These are phyloP conservation scores for Lethenteron camtschaticum DNA, from an alignment of 2,113 vertebrate species.

Conservation along the genomic window DNA sequence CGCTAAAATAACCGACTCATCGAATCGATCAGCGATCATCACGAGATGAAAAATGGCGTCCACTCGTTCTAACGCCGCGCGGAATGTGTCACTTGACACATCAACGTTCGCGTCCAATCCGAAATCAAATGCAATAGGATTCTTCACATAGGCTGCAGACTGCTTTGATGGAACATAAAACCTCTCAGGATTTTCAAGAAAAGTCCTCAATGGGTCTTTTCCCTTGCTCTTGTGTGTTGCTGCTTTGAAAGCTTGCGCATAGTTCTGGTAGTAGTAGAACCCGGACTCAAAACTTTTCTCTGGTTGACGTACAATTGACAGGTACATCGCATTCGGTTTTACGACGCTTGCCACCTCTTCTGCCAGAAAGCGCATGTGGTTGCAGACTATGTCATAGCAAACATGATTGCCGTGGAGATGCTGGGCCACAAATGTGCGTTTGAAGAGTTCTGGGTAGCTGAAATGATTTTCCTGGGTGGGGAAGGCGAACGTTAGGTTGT, in stretches of 20 bases:
- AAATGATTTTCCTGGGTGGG: constrained; percentile 46
- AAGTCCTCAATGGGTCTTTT: constrained; percentile 38
- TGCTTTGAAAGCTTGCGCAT: constrained; percentile 33
- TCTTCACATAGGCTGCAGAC: constrained; percentile 43
- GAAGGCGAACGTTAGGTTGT: constrained; percentile 47
- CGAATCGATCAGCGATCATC: constrained; percentile 58
- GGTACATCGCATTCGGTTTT: constrained; percentile 38
- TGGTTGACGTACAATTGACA: constrained; percentile 51
- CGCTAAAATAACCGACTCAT: constrained; percentile 50
- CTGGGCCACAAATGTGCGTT: constrained; percentile 34
- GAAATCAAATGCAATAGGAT: constrained; percentile 46
- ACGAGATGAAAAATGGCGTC: constrained; percentile 43
- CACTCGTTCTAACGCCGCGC: constrained; percentile 26
- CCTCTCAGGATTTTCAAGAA: constrained; percentile 28
- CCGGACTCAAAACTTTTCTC: constrained; percentile 55
- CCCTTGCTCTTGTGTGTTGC: constrained; percentile 22
- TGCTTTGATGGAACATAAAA: constrained; percentile 41
- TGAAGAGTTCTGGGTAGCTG: constrained; percentile 48
- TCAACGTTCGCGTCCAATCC: constrained; percentile 39
- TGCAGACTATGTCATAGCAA: constrained; percentile 35
- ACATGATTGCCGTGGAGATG: constrained; percentile 21
- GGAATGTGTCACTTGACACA: constrained; percentile 19
- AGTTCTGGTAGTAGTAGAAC: constrained; percentile 50
- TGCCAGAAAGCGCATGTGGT: constrained; percentile 43
- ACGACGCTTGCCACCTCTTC: constrained; percentile 30